Evolutionary conservation across 2,888 invertebrate genomes (phyloP).

Genomic region (Polydrusus pterygomalis): DNA sequence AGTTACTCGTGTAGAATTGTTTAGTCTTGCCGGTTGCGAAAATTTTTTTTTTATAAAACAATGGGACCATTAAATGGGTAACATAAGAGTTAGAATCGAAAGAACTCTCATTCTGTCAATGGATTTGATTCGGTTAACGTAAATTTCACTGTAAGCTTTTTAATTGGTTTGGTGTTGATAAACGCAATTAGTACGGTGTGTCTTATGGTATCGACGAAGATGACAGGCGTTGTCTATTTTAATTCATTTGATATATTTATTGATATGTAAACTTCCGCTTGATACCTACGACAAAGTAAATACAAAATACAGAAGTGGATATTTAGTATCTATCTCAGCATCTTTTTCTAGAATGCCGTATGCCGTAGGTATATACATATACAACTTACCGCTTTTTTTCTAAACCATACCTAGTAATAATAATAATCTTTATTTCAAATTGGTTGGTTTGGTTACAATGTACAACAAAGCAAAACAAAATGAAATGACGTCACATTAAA

Average conservation of each 20-base stretch:
- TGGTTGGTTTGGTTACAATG: too few relatives aligned
- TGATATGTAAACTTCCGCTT: too few relatives aligned
- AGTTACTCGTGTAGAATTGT: slow-evolving; percentile 15
- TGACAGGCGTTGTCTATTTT: slow-evolving; percentile 4
- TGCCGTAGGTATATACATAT: too few relatives aligned
- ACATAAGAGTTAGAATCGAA: slow-evolving; percentile 4
- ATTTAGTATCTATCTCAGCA: too few relatives aligned
- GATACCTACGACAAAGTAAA: too few relatives aligned
- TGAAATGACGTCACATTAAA: too few relatives aligned
- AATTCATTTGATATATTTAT: background rate
- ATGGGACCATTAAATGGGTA: slow-evolving; percentile 17
- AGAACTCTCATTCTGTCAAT: background rate
- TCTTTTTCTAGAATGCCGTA: too few relatives aligned
- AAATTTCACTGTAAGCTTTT: background rate
- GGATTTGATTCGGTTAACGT: background rate
- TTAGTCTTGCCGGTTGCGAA: slow-evolving; percentile 13
- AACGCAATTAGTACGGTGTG: background rate
- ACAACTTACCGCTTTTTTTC: too few relatives aligned
- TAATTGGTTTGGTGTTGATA: background rate
- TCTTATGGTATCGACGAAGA: background rate
- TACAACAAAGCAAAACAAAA: too few relatives aligned
- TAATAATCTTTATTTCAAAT: too few relatives aligned
- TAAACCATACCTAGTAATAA: too few relatives aligned
- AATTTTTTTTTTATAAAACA: slow-evolving; percentile 26
- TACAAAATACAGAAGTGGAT: too few relatives aligned